phyloP scores from a whole-genome alignment of 2,888 invertebrate genomes.

The Petrolisthes cinctipes region DNA sequence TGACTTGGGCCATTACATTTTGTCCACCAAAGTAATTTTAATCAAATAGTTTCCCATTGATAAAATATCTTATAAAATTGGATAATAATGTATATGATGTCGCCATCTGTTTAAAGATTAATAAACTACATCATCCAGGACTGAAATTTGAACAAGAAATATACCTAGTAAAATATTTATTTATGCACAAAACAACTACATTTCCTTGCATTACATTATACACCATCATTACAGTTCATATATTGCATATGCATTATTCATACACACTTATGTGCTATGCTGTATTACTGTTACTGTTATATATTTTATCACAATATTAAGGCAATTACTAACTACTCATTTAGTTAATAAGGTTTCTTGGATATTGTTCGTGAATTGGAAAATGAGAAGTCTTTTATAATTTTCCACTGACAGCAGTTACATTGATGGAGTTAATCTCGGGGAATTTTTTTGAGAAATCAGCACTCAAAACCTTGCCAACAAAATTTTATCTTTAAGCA shows the following conservation, averaged over 20 bases:
- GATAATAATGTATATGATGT: too few species aligned
- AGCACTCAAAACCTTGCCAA: too few species aligned
- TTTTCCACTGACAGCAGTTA: background rate
- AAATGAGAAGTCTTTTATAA: background rate
- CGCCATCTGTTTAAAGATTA: too few species aligned
- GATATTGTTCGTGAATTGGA: background rate
- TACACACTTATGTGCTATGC: background rate
- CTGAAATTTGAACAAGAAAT: background rate
- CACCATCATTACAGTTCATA: background rate
- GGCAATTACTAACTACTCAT: background rate
- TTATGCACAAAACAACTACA: background rate
- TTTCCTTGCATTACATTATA: background rate
- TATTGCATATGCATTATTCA: background rate
- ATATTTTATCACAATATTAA: background rate
- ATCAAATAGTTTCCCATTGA: too few species aligned
- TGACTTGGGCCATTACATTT: too few species aligned
- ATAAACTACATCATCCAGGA: too few species aligned
- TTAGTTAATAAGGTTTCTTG: background rate
- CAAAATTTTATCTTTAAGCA: too few species aligned
- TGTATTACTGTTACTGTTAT: background rate
- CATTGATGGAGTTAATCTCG: too few species aligned
- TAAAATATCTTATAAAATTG: too few species aligned
- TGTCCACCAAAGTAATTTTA: too few species aligned
- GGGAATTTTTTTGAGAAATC: too few species aligned
- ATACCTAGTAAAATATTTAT: conserved; percentile 6